These are phyloP conservation scores for Osmoderma eremita DNA, from an alignment of 2,888 invertebrate species.

Conservation along the genomic window DNA sequence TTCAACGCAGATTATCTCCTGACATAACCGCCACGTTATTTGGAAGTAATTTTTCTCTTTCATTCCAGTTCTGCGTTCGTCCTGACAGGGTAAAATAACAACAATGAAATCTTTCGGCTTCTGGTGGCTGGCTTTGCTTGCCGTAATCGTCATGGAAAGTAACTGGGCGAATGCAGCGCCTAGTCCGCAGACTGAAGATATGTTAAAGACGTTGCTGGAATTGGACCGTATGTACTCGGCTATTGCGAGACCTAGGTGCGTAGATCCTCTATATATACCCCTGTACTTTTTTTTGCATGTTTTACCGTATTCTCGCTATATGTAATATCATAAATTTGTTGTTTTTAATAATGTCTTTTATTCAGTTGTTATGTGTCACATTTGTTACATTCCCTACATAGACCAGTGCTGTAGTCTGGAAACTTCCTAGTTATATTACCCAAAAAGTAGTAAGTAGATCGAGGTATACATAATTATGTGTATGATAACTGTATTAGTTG, in stretches of 20 bases:
- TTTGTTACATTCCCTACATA: too few relatives aligned
- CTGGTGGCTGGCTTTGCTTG: conserved; percentile 55
- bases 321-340: conserved; percentile 15
- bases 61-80: conserved; percentile 1
- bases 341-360: not conserved
- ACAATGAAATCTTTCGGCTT: conserved; percentile 57
- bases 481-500: too few relatives aligned
- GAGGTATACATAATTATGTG: too few relatives aligned
- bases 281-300: conserved; percentile 21
- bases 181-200: conserved; percentile 51
- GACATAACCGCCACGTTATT: conserved; percentile 13
- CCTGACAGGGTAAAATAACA: conserved; percentile 4
- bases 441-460: too few relatives aligned
- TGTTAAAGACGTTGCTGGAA: conserved; percentile 52
- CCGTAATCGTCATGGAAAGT: conserved; percentile 49
- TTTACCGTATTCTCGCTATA: conserved; percentile 1
- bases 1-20: conserved; percentile 17
- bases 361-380: too few relatives aligned
- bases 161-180: conserved; percentile 49
- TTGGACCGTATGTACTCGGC: conserved; percentile 53
- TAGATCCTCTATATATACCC: conserved; percentile 24
- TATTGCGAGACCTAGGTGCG: conserved; percentile 54
- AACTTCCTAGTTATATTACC: too few relatives aligned
- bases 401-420: too few relatives aligned
- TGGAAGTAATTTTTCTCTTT: conserved; percentile 27